A percentile compares a stretch with the other conserved stretches of the same genome.
These are phyloP conservation scores for Calycopis cecrops DNA, from an alignment of 1,140 invertebrate species.

Conservation along the genomic window DNA sequence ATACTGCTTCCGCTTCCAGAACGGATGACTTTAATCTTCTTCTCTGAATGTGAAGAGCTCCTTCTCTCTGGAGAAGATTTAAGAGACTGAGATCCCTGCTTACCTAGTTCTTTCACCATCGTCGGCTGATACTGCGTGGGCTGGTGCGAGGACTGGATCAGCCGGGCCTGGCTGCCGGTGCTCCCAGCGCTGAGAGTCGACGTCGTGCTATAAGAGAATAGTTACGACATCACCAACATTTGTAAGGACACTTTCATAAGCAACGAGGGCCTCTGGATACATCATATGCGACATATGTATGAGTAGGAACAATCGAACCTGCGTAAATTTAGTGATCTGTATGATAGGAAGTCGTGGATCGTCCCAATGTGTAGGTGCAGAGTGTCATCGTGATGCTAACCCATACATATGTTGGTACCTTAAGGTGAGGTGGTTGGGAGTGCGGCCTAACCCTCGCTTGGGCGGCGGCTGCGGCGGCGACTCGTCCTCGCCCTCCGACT, in stretches of 20 bases:
- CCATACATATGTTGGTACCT: constrained; percentile 77
- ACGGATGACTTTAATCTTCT: constrained; percentile 63
- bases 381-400: constrained; percentile 38
- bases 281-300: constrained; percentile 56
- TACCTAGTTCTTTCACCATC: constrained; percentile 91
- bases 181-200: constrained; percentile 95
- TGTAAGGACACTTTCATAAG: background rate
- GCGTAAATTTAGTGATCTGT: constrained; percentile 45
- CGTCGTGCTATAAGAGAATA: constrained; percentile 82
- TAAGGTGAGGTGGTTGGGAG: constrained; percentile 93
- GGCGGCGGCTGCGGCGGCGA: constrained; percentile 80
- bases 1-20: constrained; percentile 69
- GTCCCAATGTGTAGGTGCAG: constrained; percentile 35
- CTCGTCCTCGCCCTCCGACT: constrained; percentile 92
- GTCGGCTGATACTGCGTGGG: constrained; percentile 92
- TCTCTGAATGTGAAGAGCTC: constrained; percentile 42
- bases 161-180: constrained; percentile 92
- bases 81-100: constrained; percentile 73
- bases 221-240: background rate
- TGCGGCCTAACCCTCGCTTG: constrained; percentile 88
- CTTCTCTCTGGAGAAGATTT: constrained; percentile 68
- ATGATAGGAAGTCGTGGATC: constrained; percentile 31
- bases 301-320: constrained; percentile 56
- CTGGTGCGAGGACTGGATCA: constrained; percentile 95
- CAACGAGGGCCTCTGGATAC: background rate